Evolutionary conservation across 2,113 vertebrate species (phyloP), one percentile per base, ranked within the genome.

Genomic region (Emydocephalus ijimae): DNA sequence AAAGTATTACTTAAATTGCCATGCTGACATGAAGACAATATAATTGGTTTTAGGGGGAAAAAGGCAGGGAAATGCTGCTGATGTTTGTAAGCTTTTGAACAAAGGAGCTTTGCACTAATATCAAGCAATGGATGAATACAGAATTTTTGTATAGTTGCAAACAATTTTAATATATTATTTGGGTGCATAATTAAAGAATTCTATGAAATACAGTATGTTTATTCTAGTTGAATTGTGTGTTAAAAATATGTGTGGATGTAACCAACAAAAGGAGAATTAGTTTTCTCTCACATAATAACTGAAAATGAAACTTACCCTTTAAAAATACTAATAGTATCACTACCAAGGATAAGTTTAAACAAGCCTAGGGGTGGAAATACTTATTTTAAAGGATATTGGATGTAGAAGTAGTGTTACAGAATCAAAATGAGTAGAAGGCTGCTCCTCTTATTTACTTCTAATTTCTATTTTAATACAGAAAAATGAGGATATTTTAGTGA

Each of bases 61-160:
- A 90, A 91, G 94, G 39, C 93, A 95, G 92, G 94, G 94, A 94
- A 95, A 95, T 95, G 93, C 90, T 91, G 93, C 96, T 95, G 93
- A 90, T 96, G 93, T 94, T 96, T 92, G 95, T 94, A 94, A 96
- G 94, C 61, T 94, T 95, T 95, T 94, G 95, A 95, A 96, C 94
- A 93, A 92, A 95, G 95, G 95, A 92, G 94, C 94, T 96, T 96
- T 94, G 94, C 93, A 95, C 95, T 94, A 93, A 92, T 96, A 94
- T 96, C 95, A 93, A 96, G 95, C 92, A 93, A 94, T 95, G 92
- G 88, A 95, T 96, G 94, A 96, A 89, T 88, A 96, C 57, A 92
- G 93, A 93, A 91, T 93, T 94, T 54, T 93, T 54, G 81, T 39
- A 61, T 95, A 88, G 50, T 93, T 94, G 85, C 54, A 95, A 96